Percentiles rank a stretch among this genome's conserved stretches.
These are phyloP conservation scores for Paracanthobrama guichenoti DNA, from an alignment of 2,113 vertebrate genomes.

Conservation along the genomic window DNA sequence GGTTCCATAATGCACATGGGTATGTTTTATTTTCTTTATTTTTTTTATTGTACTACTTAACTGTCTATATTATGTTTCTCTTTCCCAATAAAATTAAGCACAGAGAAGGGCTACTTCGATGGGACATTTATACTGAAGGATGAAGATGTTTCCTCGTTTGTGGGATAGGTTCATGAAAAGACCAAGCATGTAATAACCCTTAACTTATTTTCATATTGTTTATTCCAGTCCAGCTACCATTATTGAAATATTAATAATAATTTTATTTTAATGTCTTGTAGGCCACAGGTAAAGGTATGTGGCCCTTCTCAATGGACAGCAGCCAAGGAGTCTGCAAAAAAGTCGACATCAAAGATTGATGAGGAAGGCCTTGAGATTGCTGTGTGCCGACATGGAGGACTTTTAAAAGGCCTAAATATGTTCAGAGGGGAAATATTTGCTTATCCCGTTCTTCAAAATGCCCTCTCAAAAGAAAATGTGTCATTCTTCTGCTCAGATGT, in stretches of 20 bases:
- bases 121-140: not conserved
- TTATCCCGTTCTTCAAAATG: not conserved
- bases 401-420: not conserved
- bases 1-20: too few species aligned
- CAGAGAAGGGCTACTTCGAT: conserved; percentile 10
- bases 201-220: too few species aligned
- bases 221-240: too few species aligned
- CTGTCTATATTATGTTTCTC: too few species aligned
- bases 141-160: not conserved
- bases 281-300: not conserved
- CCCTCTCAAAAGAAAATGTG: not conserved
- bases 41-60: too few species aligned
- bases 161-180: not conserved
- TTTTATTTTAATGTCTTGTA: too few species aligned
- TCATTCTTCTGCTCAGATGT: too few species aligned
- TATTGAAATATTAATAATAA: too few species aligned
- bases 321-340: not conserved
- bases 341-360: not conserved
- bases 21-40: too few species aligned
- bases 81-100: too few species aligned
- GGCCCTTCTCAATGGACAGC: conserved; percentile 1
- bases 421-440: conserved; percentile 6
- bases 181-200: not conserved
- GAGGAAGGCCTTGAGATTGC: too few species aligned
- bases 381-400: too few species aligned